Base-by-base conservation (phyloP, 2,888 invertebrate species). In the Phyllotreta cruciferae region DNA sequence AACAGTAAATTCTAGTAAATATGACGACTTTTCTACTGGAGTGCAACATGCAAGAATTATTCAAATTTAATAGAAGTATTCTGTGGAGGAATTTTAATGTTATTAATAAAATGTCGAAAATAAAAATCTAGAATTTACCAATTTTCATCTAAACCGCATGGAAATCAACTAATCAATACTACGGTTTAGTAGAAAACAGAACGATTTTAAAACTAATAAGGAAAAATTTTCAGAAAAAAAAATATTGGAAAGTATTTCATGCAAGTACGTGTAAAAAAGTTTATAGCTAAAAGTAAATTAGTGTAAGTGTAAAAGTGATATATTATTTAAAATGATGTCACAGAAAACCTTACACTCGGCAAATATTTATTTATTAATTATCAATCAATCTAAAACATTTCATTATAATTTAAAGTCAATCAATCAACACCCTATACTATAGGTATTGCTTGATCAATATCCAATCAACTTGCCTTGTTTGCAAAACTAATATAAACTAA, bases 41-140 rank as follows among this genome's bases (percentile, higher is more conserved):
- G 52, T 52, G 52, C 52, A 52, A 52, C 52, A 52, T 52, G 52
- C 52, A 52, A 37, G 34, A 52, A 13, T 8, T 52, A 52, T 34
- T 52, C 11, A 52, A 52, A 38, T 52, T 37, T 52, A 36, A 52
- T 52, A 52, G 34, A 8, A 34, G 37, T 37, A 38, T 52, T 35
- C 44, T 49, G 47, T 47, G 47, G 3, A 44, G 9, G 10, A n/a
- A 44, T 44, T 44, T 8, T 14, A 10, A 10, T 11, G 10, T 44
- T 44, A n/a, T 7, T 44, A n/a, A 6, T 44, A 44, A n/a, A 44
- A n/a, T 47, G 7, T 47, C 13, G 9, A 14, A 9, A 9, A 9
- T 24, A 47, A 6, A 11, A 5, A 47, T 49, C 49, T 49, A 35
- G 36, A 52, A 36, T 34, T 52, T 49, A 49, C 49, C 49, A 6